Base-by-base conservation (phyloP, 1,140 invertebrate genomes). In the Oedothorax gibbosus region DNA sequence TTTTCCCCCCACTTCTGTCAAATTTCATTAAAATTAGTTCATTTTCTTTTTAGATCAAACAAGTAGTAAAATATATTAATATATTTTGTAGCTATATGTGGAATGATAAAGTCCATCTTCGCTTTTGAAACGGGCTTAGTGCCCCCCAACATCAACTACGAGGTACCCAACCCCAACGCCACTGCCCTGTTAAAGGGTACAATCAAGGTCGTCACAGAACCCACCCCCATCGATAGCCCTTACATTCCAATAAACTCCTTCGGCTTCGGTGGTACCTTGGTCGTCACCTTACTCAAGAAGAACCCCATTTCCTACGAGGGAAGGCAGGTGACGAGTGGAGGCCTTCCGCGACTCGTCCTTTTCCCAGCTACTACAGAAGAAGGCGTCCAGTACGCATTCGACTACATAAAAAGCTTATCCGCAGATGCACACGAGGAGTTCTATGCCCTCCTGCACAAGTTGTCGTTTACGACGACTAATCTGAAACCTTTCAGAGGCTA, bases 251-350 rank as follows among this genome's bases (percentile, higher is more conserved):
- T 99, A 0, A 99, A 99, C 90, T 98, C 96, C 0, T 99, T 99
- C 90, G 98, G 98, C 21, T 99, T 99, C 91, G 98, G 98, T 83
- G 98, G 98, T 64, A 96, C 97, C 49, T 99, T 99, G 91, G 97
- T 96, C 21, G 98, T 99, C 90, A 90, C 96, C 0, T 91, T 99
- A 72, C 91, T 99, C 0, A 93, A 94, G 88, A 94, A 94, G 89
- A 91, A 81, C 56, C 54, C 64, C 10, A 57, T 57, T 0, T 60
- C 1, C 4, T 21, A 51, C 11, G 11, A 15, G 6, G 15, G 64
- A 12, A 21, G 8, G 3, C 49, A 54, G 4, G 8, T 7, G 0
- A 15, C 49, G 15, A 4, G 7, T 0, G 3, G 7, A 5, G 14
- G 0, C 12, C 56, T 88, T 18, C 88, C 88, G 18, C 87, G 89